Conservation (phyloP, 1,140 invertebrate genomes). For the Anastatus disparis region DNA sequence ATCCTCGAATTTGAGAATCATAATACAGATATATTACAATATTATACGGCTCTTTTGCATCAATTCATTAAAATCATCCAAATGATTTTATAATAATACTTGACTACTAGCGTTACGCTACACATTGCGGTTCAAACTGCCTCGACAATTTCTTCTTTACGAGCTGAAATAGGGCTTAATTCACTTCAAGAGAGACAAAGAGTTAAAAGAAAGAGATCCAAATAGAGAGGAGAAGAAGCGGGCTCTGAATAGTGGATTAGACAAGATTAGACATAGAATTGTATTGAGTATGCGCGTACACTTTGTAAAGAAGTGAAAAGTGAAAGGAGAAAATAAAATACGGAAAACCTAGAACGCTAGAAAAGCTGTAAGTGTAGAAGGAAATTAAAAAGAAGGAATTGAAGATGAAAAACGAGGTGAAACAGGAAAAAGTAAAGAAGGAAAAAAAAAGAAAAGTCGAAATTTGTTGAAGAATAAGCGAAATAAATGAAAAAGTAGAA, state of each 20-base stretch:
- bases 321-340: neutral
- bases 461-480: slow-evolving; percentile 15
- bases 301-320: too few relatives aligned
- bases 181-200: too few relatives aligned
- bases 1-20: too few relatives aligned
- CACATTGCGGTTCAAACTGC: neutral
- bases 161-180: slow-evolving; percentile 2
- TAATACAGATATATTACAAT: too few relatives aligned
- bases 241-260: slow-evolving; percentile 9
- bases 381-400: neutral
- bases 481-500: slow-evolving; percentile 18
- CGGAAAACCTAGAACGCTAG: neutral
- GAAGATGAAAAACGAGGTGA: neutral
- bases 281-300: neutral
- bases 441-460: neutral
- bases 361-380: neutral
- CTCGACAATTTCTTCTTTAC: neutral
- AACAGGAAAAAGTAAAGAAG: neutral
- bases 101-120: neutral
- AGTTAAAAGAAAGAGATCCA: too few relatives aligned
- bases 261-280: neutral
- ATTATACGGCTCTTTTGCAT: too few relatives aligned
- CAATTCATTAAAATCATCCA: too few relatives aligned
- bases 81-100: slow-evolving; percentile 10
- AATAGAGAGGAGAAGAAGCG: neutral